Conservation (phyloP, 2,797 vertebrate species). For the Varecia variegata region DNA sequence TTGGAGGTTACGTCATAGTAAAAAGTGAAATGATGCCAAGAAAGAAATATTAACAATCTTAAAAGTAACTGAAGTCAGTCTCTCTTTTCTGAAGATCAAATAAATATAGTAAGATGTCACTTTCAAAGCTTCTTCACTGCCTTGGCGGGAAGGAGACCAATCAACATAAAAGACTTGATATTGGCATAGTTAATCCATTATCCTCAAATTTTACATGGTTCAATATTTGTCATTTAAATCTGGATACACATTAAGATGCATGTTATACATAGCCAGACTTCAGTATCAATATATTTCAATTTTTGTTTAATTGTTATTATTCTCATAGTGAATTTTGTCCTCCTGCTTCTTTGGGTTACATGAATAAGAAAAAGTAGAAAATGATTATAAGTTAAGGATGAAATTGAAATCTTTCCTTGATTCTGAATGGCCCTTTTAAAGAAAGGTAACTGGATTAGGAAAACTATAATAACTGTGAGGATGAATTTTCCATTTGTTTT, state of each 20-base stretch:
- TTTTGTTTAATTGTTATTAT: conserved; percentile 30
- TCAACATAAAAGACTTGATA: conserved; percentile 64
- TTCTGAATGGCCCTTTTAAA: conserved; percentile 11
- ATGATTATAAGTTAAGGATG: not conserved
- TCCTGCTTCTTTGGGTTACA: not conserved
- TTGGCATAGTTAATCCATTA: conserved; percentile 72
- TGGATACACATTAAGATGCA: not conserved
- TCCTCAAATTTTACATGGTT: conserved; percentile 60
- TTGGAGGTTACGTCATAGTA: conserved; percentile 36
- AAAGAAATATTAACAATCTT: conserved; percentile 47
- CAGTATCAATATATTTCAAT: not conserved
- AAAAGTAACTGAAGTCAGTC: conserved; percentile 2
- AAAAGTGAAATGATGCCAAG: conserved; percentile 46
- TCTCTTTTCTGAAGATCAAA: conserved; percentile 49
- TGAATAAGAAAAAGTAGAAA: conserved; percentile 30
- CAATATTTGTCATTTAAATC: conserved; percentile 60
- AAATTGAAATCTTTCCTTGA: conserved; percentile 51
- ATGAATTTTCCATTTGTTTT: conserved; percentile 61
- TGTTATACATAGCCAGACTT: not conserved
- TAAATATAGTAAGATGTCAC: conserved; percentile 26
- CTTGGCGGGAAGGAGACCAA: conserved; percentile 48
- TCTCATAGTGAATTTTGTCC: not conserved
- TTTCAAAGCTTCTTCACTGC: conserved; percentile 59
- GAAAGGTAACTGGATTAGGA: conserved; percentile 28
- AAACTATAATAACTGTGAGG: conserved; percentile 37